Evolutionary conservation across 2,113 vertebrate species (phyloP).

Genomic region (Sigmodon hispidus): DNA sequence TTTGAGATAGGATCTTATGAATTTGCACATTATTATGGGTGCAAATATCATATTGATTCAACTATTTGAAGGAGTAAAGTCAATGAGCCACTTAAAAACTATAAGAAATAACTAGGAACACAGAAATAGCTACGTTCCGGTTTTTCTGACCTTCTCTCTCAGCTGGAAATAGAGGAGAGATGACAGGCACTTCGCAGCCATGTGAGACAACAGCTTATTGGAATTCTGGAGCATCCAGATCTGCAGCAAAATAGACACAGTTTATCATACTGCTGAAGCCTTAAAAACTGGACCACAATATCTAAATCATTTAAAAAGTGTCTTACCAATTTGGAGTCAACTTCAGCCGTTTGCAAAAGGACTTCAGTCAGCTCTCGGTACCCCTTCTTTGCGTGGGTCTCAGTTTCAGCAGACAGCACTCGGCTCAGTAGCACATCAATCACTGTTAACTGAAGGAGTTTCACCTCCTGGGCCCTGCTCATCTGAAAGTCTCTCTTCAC

Average conservation of each 20-base stretch:
- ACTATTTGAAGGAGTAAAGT: not conserved
- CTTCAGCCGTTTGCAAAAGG: conserved; percentile 84
- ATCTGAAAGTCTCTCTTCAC: conserved; percentile 5
- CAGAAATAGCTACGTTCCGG: not conserved
- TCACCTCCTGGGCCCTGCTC: conserved; percentile 74
- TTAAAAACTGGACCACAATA: not conserved
- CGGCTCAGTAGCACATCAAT: conserved; percentile 83
- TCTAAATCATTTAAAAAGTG: not conserved
- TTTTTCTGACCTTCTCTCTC: conserved; percentile 75
- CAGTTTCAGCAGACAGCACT: conserved; percentile 66
- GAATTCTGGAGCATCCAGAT: conserved; percentile 72
- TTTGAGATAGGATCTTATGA: not conserved
- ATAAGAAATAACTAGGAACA: not conserved
- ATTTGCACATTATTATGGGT: not conserved
- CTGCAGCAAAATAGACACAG: conserved; percentile 80
- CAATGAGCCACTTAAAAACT: not conserved
- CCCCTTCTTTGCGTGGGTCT: conserved; percentile 56
- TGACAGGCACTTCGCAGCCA: conserved; percentile 89
- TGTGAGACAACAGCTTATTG: conserved; percentile 89
- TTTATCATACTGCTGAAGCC: not conserved
- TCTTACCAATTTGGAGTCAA: conserved; percentile 90
- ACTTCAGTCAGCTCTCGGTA: conserved; percentile 81
- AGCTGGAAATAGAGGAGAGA: conserved; percentile 87
- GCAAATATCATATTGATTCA: not conserved
- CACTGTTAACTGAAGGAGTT: conserved; percentile 87